Base-by-base conservation (phyloP, 2,888 invertebrate genomes). In the Lypha dubia region DNA sequence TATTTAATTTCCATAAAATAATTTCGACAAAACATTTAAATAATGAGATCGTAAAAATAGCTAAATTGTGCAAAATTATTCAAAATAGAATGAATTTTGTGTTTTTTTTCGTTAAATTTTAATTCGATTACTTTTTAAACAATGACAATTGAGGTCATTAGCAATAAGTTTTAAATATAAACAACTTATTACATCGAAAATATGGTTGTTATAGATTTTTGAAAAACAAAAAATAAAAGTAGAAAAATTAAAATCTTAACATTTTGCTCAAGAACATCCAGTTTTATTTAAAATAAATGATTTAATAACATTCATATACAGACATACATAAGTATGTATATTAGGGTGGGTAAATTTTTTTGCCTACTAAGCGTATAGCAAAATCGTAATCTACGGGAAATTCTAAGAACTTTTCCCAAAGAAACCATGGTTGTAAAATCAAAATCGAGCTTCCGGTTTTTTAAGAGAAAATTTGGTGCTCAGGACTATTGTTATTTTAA, bases 81-180 rank as follows among this genome's bases (percentile, higher is more conserved):
- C 22, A 24, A 68, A 60, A 38, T 58, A 68, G 35, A 60, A 62
- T 44, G 32, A 58, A 49, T 56, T 63, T 63, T 20, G 41, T 53
- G n/a, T n/a, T n/a, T n/a, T n/a, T 41, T 70, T 22, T 53, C 49
- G 41, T 20, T 5, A 28, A 41, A 8, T 71, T 58, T 75, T 62
- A 51, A 51, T 75, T 75, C 62, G 32, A 79, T 70, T 53, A 68
- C 58, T 46, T 65, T 62, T 60, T 60, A 7, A 79, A 80, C 67
- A 65, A 76, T 80, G 71, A 76, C 80, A 84, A 84, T 84, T 71
- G 80, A 84, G 84, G 84, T 80, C 84, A 80, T 73, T 73, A 65
- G 79, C 71, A 73, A 80, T 75, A 65, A 60, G 62, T 76, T 83
- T 76, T 71, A 71, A 80, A 79, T 76, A 76, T 70, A 79, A 74